Evolutionary conservation across 2,888 invertebrate species (phyloP), one percentile per base, ranked within the genome.

Genomic region (Biston stratarius): DNA sequence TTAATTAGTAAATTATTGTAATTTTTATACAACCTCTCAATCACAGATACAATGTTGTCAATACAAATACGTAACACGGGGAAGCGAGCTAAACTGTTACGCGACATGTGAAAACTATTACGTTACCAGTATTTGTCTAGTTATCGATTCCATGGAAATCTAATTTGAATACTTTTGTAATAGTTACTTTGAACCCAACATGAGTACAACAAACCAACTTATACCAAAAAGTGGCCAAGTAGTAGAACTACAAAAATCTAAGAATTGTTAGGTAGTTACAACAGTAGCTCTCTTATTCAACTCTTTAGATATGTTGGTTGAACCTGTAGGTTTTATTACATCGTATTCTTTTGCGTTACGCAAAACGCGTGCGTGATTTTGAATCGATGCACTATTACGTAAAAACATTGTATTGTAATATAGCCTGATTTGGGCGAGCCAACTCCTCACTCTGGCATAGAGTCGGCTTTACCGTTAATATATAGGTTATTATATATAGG

Each of bases 81-180:
- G 74, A 72, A 74, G 63, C 72, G 70, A 74, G 65, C 65, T 24
- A 63, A 48, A 51, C 67, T 64, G 51, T 70, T 72, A 72, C 69
- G 69, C 56, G 51, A 69, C 57, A 61, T 67, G 70, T 70, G 70
- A 70, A 74, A 72, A 67, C 57, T 57, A 63, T 67, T 70, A 60
- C 69, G 68, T 59, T 69, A 48, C 49, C 6, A 34, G 45, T 61
- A 47, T 53, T 67, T 67, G 44, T 58, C 38, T 34, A 33, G 24
- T 53, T 55, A 48, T 53, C 47, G 48, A 69, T 65, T 70, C 72
- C 61, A 69, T 74, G 61, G 69, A 34, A 67, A 69, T 59, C 66
- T 69, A 38, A 70, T 72, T 72, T 72, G 59, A 72, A 70, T 72
- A 56, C 56, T 65, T 65, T 52, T 64, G 36, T 69, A 71, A 59